Base-by-base conservation (phyloP, 2,888 invertebrate species). In the Diaperis boleti region DNA sequence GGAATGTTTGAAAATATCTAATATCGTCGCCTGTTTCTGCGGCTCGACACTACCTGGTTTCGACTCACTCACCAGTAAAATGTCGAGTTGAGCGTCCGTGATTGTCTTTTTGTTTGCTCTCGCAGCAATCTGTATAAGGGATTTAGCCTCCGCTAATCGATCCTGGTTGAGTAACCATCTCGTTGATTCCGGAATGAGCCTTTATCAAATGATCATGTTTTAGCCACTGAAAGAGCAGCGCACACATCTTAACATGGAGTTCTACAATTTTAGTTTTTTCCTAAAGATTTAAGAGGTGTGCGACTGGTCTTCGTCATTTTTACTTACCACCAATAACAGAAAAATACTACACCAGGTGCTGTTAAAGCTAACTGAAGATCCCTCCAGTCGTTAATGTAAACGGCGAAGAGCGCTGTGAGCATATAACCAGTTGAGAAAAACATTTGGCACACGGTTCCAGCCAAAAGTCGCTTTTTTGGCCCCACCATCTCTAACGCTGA, bases 391-490 rank as follows among this genome's bases (percentile, higher is more conserved):
- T 83, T 83, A 35, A 91, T 85, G 62, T 85, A 85, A 77, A 88
- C 89, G 1, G 89, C 91, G 73, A 90, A 87, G 0, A 81, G 83
- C 0, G 89, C 89, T 1, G 88, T 88, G 64, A 90, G 79, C 80
- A 91, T 86, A 72, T 88, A 91, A 5, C 92, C 92, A 17, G 86
- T 70, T 0, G 91, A 90, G 79, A 91, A 92, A 80, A 91, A 92
- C 82, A 88, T 87, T 81, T 91, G 91, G 65, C 88, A 87, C 6
- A 89, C 85, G 11, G 90, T 89, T 4, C 91, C 91, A 2, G 90
- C 90, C 54, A 89, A 83, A 50, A 88, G 82, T 37, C 91, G 84
- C 74, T 88, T 87, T 50, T 83, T 83, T 0, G 90, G 89, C 3
- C 91, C 90, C 6, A 91, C 91, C 89, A 89, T 89, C 81, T 90